These are phyloP conservation scores for Erythrocercus mccallii DNA, from an alignment of 2,113 vertebrate genomes.

Conservation along the genomic window DNA sequence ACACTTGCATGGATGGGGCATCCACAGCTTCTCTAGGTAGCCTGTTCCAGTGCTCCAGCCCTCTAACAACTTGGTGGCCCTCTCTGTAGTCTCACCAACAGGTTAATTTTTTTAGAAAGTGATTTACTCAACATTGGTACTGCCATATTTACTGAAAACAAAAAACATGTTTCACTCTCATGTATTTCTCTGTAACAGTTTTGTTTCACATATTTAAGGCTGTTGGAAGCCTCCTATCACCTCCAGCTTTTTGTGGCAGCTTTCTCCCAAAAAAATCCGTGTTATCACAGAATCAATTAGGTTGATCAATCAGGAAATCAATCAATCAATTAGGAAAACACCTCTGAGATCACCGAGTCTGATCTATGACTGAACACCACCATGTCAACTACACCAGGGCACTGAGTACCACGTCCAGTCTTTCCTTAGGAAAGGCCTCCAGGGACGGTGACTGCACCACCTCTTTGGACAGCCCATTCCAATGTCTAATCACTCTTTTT, in stretches of 20 bases:
- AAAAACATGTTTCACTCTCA: background rate
- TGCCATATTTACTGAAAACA: background rate
- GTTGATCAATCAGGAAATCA: too few species aligned
- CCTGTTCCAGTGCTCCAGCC: background rate
- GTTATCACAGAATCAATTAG: background rate
- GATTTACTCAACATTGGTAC: background rate
- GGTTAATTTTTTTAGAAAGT: background rate
- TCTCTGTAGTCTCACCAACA: background rate
- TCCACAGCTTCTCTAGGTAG: background rate
- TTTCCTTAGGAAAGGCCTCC: background rate
- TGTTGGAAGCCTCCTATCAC: background rate
- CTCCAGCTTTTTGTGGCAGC: too few species aligned
- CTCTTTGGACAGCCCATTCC: background rate
- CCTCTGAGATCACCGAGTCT: background rate
- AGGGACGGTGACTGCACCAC: background rate
- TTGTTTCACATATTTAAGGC: background rate
- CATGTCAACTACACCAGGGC: background rate
- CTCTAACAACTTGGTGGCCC: background rate
- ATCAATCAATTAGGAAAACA: background rate
- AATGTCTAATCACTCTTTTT: too few species aligned
- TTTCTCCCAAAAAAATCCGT: rapidly evolving
- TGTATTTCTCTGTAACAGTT: background rate
- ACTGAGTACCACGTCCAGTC: background rate
- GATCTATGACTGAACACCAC: background rate
- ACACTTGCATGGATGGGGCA: background rate